phyloP scores from a whole-genome alignment of 2,888 invertebrate species.

The Xestia ashworthii region DNA sequence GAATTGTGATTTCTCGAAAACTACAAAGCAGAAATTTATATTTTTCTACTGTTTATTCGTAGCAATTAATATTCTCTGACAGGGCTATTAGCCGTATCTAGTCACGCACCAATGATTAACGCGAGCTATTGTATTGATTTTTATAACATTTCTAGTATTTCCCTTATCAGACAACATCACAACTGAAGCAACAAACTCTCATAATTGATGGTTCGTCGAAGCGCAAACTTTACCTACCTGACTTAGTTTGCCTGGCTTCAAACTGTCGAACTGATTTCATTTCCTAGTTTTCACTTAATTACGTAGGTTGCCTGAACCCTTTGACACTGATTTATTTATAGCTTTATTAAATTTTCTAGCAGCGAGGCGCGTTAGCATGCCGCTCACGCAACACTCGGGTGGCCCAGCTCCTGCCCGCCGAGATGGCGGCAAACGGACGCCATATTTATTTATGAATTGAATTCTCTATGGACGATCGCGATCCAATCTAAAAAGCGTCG shows the following conservation, averaged over 20 bases:
- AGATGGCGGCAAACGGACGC: constrained; percentile 74
- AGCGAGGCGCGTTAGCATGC: constrained; percentile 68
- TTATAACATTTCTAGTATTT: constrained; percentile 12
- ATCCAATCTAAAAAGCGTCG: constrained; percentile 74
- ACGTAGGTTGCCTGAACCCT: constrained; percentile 29
- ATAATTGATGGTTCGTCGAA: constrained; percentile 48
- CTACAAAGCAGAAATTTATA: neutral
- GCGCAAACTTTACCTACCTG: constrained; percentile 36
- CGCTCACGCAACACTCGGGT: constrained; percentile 73
- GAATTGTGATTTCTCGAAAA: constrained; percentile 9
- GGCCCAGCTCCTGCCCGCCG: constrained; percentile 63
- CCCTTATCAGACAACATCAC: neutral
- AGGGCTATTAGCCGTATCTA: constrained; percentile 1
- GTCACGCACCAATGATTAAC: constrained; percentile 40
- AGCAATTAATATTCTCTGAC: constrained; percentile 28
- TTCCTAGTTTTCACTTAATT: constrained; percentile 53
- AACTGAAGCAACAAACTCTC: constrained; percentile 27
- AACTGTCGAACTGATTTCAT: constrained; percentile 40
- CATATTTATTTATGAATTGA: constrained; percentile 81
- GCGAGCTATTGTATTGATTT: constrained; percentile 46
- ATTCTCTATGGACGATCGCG: constrained; percentile 74
- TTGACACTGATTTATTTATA: constrained; percentile 63
- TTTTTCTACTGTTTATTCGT: constrained; percentile 33
- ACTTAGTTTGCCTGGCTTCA: constrained; percentile 29
- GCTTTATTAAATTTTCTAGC: constrained; percentile 61